Evolutionary conservation across 2,113 vertebrate species (phyloP), one percentile per base, ranked within the genome.

Genomic region (Boulengeromyrus knoepffleri): DNA sequence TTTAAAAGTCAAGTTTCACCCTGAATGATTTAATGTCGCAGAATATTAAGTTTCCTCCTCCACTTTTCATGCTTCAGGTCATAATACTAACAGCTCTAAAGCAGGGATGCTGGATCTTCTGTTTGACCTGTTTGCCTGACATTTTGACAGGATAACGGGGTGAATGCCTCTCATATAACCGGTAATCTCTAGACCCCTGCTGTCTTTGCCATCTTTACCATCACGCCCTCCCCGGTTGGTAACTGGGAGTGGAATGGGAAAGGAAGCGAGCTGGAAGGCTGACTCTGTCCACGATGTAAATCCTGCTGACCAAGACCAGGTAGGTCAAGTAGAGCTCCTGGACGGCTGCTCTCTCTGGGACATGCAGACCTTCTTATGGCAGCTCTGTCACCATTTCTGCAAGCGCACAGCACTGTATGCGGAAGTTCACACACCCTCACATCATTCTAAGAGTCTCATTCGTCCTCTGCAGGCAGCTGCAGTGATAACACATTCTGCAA

Each of bases 201-300:
- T 2, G 19, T 2, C 70, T 21, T 49, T 17, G 31, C 42, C 24
- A 7, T 58, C n/a, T 36, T 9, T 27, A 5, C 58, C 24, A 6
- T n/a, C 15, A 31, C 42, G 1, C 7, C 62, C 12, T 70, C 27
- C 24, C 47, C 46, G 15, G 45, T 31, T 85, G 21, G 46, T 24
- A 49, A 88, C 74, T 53, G 39, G 45, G 83, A 53, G 62, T 46
- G 53, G 80, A 88, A 91, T 90, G 89, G 89, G 89, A 92, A 90
- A 92, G 90, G 91, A 92, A 92, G 80, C 47, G 0, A 74, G 85
- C 39, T 50, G 89, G 89, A 93, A 93, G 62, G 36, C 13, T 24
- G 86, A 50, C 47, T 86, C 91, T 91, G n/a, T 89, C 50, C 74
- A 42, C n/a, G 50, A 36, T 45, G 62, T 89, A 90, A 91, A 91